A percentile compares a stretch with the other conserved stretches of the same genome.
These are phyloP conservation scores for Grus americana DNA, from an alignment of 2,113 vertebrate species.

Conservation along the genomic window DNA sequence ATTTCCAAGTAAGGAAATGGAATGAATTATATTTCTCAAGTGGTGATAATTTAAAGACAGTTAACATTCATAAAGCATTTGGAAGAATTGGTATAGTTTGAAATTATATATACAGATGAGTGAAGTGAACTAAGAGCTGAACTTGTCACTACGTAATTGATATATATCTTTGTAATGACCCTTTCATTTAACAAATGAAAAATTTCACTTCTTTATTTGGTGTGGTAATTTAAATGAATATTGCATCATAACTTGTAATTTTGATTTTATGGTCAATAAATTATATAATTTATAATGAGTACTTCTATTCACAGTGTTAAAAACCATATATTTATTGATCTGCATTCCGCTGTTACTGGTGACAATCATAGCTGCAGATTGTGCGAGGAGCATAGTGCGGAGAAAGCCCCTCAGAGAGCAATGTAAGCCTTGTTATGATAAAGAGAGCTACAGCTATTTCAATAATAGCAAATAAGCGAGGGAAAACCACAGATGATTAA, in stretches of 20 bases:
- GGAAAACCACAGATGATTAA: not conserved
- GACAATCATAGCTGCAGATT: not conserved
- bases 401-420: not conserved
- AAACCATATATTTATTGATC: not conserved
- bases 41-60: not conserved
- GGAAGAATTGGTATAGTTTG: not conserved
- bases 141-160: not conserved
- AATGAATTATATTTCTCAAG: not conserved
- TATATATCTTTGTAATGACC: not conserved
- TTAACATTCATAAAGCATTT: not conserved
- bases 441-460: not conserved
- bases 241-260: conserved; percentile 1
- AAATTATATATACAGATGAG: not conserved
- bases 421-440: not conserved
- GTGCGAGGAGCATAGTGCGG: not conserved
- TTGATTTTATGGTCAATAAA: not conserved
- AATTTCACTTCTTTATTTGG: not conserved
- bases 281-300: not conserved
- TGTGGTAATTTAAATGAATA: not conserved
- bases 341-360: not conserved
- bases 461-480: not conserved
- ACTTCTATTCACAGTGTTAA: not conserved
- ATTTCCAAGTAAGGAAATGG: not conserved
- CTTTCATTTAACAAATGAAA: not conserved
- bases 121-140: not conserved